Evolutionary conservation across 2,888 invertebrate species (phyloP).

Genomic region (Agapetus fuscipes): DNA sequence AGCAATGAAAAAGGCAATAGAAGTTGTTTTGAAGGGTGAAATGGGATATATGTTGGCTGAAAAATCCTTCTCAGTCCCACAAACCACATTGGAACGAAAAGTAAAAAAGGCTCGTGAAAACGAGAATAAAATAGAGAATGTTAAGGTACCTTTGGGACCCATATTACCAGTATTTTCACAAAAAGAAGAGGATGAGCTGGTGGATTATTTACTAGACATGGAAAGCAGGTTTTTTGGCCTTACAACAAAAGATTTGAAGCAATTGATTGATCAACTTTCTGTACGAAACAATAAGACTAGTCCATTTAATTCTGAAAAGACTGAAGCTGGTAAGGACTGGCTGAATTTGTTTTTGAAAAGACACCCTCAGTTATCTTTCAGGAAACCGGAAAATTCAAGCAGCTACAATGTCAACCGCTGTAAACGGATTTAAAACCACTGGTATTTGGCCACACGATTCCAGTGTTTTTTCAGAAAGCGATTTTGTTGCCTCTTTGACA

Average conservation of each 20-base stretch:
- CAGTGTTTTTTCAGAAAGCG: too few relatives aligned
- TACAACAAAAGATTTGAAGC: not conserved
- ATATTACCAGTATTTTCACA: not conserved
- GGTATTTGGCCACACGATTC: too few relatives aligned
- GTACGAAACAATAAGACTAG: not conserved
- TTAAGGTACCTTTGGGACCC: constrained; percentile 2
- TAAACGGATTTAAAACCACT: too few relatives aligned
- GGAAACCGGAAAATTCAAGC: too few relatives aligned
- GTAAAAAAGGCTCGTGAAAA: not conserved
- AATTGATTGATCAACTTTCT: too few relatives aligned
- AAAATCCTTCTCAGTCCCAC: constrained; percentile 2
- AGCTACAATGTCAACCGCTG: too few relatives aligned
- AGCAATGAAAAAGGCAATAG: constrained; percentile 2
- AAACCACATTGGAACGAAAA: constrained; percentile 5
- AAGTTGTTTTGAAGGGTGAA: constrained; percentile 3
- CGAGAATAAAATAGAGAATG: not conserved
- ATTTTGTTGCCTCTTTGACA: too few relatives aligned
- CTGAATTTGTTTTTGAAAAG: too few relatives aligned
- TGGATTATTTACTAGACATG: too few relatives aligned
- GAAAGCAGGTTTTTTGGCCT: not conserved
- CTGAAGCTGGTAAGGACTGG: too few relatives aligned
- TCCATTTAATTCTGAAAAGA: not conserved
- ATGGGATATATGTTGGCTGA: constrained; percentile 1
- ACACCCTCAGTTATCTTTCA: too few relatives aligned
- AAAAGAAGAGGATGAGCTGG: constrained; percentile 4